Conservation (phyloP, 2,113 vertebrate species). For the Mohoua ochrocephala region DNA sequence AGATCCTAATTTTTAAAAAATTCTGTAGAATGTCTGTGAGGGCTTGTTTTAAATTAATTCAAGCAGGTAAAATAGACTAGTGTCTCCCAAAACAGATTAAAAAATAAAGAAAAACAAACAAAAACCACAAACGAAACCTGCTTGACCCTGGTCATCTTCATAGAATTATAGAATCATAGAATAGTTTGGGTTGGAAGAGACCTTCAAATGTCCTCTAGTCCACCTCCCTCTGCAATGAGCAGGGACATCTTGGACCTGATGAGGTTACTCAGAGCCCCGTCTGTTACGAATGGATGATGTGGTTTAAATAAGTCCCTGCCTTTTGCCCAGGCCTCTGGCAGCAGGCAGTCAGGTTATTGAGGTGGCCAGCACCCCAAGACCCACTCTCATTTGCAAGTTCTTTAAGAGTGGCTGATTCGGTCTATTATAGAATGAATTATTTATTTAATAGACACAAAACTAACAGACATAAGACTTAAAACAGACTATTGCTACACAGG, state of each 20-base stretch:
- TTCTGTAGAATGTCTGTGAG: not conserved
- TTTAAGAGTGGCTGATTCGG: too few species aligned
- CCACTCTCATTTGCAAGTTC: too few species aligned
- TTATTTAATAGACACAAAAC: too few species aligned
- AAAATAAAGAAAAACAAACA: not conserved
- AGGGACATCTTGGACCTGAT: not conserved
- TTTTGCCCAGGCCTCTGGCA: too few species aligned
- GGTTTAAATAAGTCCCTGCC: too few species aligned
- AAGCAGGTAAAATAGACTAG: not conserved
- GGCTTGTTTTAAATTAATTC: not conserved
- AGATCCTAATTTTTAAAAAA: not conserved
- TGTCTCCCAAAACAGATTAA: not conserved
- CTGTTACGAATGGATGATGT: too few species aligned
- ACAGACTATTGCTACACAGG: too few species aligned
- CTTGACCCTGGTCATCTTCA: not conserved
- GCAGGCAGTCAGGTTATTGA: too few species aligned
- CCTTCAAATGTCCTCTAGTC: not conserved
- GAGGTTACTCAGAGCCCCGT: not conserved
- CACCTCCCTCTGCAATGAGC: not conserved
- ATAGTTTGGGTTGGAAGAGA: not conserved
- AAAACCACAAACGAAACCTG: not conserved
- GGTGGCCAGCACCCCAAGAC: too few species aligned
- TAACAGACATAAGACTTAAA: too few species aligned
- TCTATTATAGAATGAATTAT: too few species aligned
- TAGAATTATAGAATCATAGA: not conserved